A percentile compares a stretch with the other conserved stretches of the same genome.
phyloP scores from a whole-genome alignment of 1,140 invertebrate species.

The Sitophilus oryzae region DNA sequence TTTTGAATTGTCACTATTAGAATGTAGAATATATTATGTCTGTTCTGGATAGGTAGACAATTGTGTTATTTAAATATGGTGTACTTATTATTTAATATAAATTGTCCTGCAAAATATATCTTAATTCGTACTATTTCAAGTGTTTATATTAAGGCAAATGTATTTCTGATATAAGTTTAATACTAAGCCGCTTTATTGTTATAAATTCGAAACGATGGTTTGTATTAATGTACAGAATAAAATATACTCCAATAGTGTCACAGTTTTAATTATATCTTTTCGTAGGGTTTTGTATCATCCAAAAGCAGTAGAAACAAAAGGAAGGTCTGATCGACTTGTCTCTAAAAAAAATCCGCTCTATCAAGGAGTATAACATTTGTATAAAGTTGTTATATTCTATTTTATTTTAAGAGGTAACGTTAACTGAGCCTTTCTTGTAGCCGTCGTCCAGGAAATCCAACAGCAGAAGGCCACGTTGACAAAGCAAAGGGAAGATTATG shows the following conservation, averaged over 20 bases:
- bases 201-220: neutral
- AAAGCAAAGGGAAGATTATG: conserved; percentile 72
- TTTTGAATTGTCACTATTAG: no score
- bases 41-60: no score
- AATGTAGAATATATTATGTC: no score
- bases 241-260: neutral
- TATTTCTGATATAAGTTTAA: no score
- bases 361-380: conserved; percentile 20
- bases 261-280: conserved; percentile 21
- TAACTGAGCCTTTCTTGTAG: conserved; percentile 43
- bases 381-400: conserved; percentile 18
- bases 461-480: conserved; percentile 70
- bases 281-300: conserved; percentile 20
- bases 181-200: neutral
- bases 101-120: no score
- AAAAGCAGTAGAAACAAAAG: conserved; percentile 13
- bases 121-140: no score
- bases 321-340: conserved; percentile 1
- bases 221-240: neutral
- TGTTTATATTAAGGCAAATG: no score
- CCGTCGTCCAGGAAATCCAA: conserved; percentile 71
- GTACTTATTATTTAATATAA: no score
- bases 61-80: no score
- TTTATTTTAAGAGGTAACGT: conserved; percentile 1
- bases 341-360: conserved; percentile 11